Evolutionary conservation across 2,113 vertebrate genomes (phyloP).

Genomic region (Serilophus lunatus): DNA sequence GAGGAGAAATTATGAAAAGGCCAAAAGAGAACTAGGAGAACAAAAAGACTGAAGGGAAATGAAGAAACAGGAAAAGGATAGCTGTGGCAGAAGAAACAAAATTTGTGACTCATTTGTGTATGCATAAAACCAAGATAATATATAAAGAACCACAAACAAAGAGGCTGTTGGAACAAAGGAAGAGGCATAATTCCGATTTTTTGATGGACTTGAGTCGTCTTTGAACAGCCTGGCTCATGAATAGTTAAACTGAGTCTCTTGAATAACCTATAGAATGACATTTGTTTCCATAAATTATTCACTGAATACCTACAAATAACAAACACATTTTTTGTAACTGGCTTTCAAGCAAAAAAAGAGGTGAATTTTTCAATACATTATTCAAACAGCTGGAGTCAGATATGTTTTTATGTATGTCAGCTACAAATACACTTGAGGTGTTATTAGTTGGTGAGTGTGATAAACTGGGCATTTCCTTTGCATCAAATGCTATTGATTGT

Average conservation of each 20-base stretch:
- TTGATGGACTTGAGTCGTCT: accelerated
- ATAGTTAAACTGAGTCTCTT: constrained; percentile 23
- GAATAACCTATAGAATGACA: background rate
- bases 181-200: background rate
- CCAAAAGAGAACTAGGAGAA: background rate
- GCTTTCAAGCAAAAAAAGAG: background rate
- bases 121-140: background rate
- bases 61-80: background rate
- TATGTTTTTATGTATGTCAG: constrained; percentile 2
- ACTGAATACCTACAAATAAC: constrained; percentile 20
- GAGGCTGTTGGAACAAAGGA: background rate
- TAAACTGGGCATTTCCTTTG: constrained; percentile 52
- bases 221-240: background rate
- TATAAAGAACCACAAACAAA: background rate
- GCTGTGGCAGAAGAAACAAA: background rate
- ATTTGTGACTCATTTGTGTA: background rate
- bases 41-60: background rate
- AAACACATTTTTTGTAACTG: background rate
- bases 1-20: background rate
- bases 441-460: constrained; percentile 34
- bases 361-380: constrained; percentile 12
- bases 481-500: constrained; percentile 59
- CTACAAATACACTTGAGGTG: constrained; percentile 35
- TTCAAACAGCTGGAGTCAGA: constrained; percentile 15
- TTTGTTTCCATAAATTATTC: constrained; percentile 62